These are phyloP conservation scores for Morone saxatilis DNA, from an alignment of 2,113 vertebrate species.

Conservation along the genomic window DNA sequence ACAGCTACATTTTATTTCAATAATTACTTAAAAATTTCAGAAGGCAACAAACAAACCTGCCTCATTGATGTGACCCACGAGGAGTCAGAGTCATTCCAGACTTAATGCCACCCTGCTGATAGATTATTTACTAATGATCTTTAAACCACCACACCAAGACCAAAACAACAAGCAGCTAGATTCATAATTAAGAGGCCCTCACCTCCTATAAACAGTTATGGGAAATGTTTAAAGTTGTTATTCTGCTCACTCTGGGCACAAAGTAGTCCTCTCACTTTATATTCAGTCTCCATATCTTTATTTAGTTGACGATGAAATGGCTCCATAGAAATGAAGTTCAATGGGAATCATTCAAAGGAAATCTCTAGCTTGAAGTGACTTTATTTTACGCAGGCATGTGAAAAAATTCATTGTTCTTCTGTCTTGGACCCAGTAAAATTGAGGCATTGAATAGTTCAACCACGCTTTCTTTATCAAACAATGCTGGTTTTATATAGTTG, in stretches of 20 bases:
- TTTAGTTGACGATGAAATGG: conserved; percentile 21
- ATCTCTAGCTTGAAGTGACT: background rate
- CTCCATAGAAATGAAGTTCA: conserved; percentile 29
- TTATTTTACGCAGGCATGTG: background rate
- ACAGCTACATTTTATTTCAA: conserved; percentile 24
- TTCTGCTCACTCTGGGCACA: conserved; percentile 24
- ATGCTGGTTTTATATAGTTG: conserved; percentile 1
- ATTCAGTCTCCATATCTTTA: conserved; percentile 28
- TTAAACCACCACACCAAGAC: conserved; percentile 17
- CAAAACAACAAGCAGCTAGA: conserved; percentile 18
- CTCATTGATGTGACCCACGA: conserved; percentile 23
- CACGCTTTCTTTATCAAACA: conserved; percentile 11
- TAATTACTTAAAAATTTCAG: conserved; percentile 4
- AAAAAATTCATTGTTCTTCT: background rate
- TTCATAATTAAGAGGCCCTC: background rate
- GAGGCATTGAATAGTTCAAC: background rate
- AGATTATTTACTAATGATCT: conserved; percentile 48
- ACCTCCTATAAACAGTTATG: conserved; percentile 22
- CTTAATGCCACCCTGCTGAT: conserved; percentile 26
- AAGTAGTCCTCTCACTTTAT: conserved; percentile 29
- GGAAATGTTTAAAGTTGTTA: conserved; percentile 47
- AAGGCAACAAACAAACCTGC: conserved; percentile 10
- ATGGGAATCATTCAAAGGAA: conserved; percentile 21
- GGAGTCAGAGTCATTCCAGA: conserved; percentile 15
- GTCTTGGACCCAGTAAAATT: background rate